Percentiles rank a stretch among this genome's conserved stretches.
phyloP scores from a whole-genome alignment of 2,888 invertebrate species.

The Cynaeus angustus region DNA sequence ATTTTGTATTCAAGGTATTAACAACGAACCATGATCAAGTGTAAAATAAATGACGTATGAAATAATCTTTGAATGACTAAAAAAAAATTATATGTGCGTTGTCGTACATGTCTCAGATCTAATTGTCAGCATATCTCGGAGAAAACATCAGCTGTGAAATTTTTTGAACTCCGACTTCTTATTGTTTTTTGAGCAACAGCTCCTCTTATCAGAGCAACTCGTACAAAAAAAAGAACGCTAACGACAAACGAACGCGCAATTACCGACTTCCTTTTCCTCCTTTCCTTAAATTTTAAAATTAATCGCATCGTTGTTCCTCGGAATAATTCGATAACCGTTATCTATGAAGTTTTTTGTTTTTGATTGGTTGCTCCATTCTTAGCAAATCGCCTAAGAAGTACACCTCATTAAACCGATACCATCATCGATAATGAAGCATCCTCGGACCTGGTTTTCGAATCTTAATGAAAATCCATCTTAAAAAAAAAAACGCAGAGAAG shows the following conservation, averaged over 20 bases:
- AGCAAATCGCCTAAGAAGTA: slow-evolving; percentile 22
- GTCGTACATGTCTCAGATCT: too few relatives aligned
- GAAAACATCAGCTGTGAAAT: too few relatives aligned
- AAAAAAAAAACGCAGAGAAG: neutral
- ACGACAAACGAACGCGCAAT: neutral
- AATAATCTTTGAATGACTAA: too few relatives aligned
- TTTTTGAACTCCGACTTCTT: too few relatives aligned
- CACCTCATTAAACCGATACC: slow-evolving; percentile 56
- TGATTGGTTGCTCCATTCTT: neutral
- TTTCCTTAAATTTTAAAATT: slow-evolving; percentile 4
- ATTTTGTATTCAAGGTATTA: too few relatives aligned
- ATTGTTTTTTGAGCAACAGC: too few relatives aligned
- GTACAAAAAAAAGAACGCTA: too few relatives aligned
- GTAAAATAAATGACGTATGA: too few relatives aligned
- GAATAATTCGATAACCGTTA: slow-evolving; percentile 10
- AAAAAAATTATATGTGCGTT: too few relatives aligned
- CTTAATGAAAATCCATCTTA: slow-evolving; percentile 4
- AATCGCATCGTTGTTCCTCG: slow-evolving; percentile 6
- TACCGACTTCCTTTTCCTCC: neutral
- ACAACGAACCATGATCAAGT: too few relatives aligned
- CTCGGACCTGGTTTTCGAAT: slow-evolving; percentile 17
- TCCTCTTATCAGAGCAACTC: too few relatives aligned
- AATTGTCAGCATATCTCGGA: too few relatives aligned
- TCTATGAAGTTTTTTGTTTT: slow-evolving; percentile 1
- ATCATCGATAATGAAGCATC: slow-evolving; percentile 53